Base-by-base conservation (phyloP, 2,888 invertebrate species). In the Netelia melanura region DNA sequence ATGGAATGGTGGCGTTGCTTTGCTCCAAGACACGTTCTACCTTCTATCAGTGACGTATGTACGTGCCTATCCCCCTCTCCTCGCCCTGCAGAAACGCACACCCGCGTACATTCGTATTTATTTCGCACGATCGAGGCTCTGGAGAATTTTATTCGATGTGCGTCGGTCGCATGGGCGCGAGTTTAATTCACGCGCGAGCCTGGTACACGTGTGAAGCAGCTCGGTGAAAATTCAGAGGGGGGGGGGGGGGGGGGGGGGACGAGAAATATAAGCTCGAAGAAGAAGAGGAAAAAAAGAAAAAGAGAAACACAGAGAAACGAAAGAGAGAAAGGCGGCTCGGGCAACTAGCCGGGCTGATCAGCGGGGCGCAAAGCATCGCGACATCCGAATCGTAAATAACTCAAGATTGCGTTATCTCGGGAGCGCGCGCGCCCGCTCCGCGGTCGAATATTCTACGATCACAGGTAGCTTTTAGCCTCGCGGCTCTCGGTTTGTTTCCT, bases 351-450 rank as follows among this genome's bases (percentile, higher is more conserved):
- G 30, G 56, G 78, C 61, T 62, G 83, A 83, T 80, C 85, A 85
- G 85, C 85, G 85, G 85, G 83, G 87, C 75, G 88, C 79, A 86
- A 86, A 87, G 82, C 88, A 83, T 79, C 82, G 87, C 83, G 81
- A 84, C 88, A 88, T 82, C 87, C 84, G 71, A 83, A 87, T 85
- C 89, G 89, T 89, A 90, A 90, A 90, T 89, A 89, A 90, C 89
- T 89, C 89, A 87, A 88, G 88, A 90, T 89, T 89, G 88, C 87
- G 88, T 88, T 89, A 89, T 88, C 90, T 90, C 86, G 83, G 74
- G 38, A 65, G 17, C 38, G 23, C n/a, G 23, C n/a, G n/a, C 25
- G 38, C 56, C n/a, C 38, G 23, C 11, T 3, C 14, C 76, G 76
- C 77, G 71, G 77, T 83, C 83, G 80, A 83, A 84, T 87, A 84